Conservation (phyloP, 1,140 invertebrate genomes). For the Cotesia typhae region DNA sequence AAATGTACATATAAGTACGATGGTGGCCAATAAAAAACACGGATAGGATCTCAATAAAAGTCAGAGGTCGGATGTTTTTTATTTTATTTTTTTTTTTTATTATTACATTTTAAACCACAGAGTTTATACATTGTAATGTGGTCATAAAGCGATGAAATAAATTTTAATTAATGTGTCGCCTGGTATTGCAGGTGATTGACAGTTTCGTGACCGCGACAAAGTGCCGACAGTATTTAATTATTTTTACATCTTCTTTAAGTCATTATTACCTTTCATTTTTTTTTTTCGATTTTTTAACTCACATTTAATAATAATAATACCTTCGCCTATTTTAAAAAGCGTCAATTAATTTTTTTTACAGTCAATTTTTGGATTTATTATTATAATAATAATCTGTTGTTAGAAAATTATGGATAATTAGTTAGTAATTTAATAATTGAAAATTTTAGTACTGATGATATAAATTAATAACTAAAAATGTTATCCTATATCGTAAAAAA, state of each 20-base stretch:
- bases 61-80: constrained; percentile 48
- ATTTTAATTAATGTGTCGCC: constrained; percentile 63
- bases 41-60: not conserved
- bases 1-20: not conserved
- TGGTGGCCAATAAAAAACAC: not conserved
- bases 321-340: too few relatives aligned
- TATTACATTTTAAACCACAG: constrained; percentile 50
- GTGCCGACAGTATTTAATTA: constrained; percentile 55
- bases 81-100: constrained; percentile 28
- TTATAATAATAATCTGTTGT: too few relatives aligned
- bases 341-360: too few relatives aligned
- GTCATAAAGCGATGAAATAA: constrained; percentile 42
- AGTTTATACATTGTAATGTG: constrained; percentile 54
- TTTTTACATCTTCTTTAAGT: constrained; percentile 37
- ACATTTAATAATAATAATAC: not conserved
- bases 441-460: too few relatives aligned
- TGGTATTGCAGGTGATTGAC: constrained; percentile 64
- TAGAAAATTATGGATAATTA: too few relatives aligned
- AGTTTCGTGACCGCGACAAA: constrained; percentile 64
- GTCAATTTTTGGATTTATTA: too few relatives aligned
- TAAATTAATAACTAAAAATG: too few relatives aligned
- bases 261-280: constrained; percentile 11
- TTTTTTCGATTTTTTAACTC: not conserved
- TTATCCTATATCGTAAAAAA: too few relatives aligned
- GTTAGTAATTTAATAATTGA: too few relatives aligned